phyloP scores from a whole-genome alignment of 2,113 vertebrate species.

The Myotis yumanensis region DNA sequence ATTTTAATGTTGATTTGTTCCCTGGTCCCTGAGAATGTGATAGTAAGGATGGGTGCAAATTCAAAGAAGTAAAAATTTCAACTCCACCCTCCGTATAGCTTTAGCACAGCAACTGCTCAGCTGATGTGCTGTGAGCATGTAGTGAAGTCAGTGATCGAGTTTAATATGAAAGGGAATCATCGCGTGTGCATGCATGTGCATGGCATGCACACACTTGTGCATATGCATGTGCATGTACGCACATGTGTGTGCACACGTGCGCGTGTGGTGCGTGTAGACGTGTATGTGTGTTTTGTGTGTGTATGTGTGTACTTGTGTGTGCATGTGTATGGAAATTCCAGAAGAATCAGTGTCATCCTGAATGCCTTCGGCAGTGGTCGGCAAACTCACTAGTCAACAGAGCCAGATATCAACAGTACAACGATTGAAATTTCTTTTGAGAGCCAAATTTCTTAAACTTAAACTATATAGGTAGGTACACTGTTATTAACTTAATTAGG shows the following conservation, averaged over 20 bases:
- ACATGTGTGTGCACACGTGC: background rate
- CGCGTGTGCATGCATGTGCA: background rate
- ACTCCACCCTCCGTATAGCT: background rate
- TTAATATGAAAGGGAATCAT: background rate
- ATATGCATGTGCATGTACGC: accelerated
- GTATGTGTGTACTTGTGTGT: background rate
- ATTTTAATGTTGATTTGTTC: background rate
- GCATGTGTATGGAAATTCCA: background rate
- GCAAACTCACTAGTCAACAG: too few species aligned
- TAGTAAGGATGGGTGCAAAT: background rate
- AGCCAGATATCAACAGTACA: too few species aligned
- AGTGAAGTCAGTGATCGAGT: constrained; percentile 13
- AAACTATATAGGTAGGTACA: too few species aligned
- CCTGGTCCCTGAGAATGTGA: background rate
- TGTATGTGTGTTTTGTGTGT: too few species aligned
- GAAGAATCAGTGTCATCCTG: constrained; percentile 18
- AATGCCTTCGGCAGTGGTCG: background rate
- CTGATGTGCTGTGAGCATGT: constrained; percentile 4
- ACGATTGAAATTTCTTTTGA: too few species aligned
- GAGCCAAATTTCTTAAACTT: too few species aligned
- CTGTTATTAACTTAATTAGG: too few species aligned
- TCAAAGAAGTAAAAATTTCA: constrained; percentile 2
- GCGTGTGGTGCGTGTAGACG: too few species aligned
- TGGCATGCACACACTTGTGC: accelerated
- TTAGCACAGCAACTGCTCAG: background rate